A percentile compares a stretch with the other conserved stretches of the same genome.
Evolutionary conservation across 2,113 vertebrate species (phyloP).

Genomic region (Desmodus rotundus): DNA sequence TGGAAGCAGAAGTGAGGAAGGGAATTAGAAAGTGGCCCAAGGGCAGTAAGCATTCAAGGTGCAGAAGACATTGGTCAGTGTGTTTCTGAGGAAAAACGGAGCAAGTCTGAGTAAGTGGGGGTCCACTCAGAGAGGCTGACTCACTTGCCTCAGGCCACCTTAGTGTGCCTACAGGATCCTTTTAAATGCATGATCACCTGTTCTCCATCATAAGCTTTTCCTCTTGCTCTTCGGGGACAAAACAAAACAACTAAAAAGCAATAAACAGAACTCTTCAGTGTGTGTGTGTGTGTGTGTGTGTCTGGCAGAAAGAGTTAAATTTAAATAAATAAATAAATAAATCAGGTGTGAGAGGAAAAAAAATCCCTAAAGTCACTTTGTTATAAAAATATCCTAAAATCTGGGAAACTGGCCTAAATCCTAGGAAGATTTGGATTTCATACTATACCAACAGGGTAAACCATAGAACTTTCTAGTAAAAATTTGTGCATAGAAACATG

Average conservation of each 20-base stretch:
- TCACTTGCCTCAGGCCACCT: background rate
- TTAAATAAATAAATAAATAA: background rate
- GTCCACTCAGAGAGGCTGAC: background rate
- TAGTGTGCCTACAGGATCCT: background rate
- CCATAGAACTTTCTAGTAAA: background rate
- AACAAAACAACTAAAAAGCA: background rate
- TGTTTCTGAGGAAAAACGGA: background rate
- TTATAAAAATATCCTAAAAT: conserved; percentile 35
- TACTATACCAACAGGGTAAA: background rate
- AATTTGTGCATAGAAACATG: background rate
- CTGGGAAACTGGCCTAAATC: background rate
- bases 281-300: background rate
- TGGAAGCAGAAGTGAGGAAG: background rate
- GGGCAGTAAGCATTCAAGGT: background rate
- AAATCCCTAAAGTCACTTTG: background rate
- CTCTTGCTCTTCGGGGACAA: background rate
- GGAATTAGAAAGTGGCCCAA: background rate
- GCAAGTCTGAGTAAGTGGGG: background rate
- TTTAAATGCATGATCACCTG: no score
- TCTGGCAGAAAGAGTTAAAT: background rate
- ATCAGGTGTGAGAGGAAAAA: background rate
- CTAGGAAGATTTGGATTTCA: conserved; percentile 16
- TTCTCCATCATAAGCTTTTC: background rate
- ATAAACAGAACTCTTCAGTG: background rate
- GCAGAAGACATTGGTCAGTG: background rate